These are phyloP conservation scores for Oreamnos americanus DNA, from an alignment of 2,113 vertebrate genomes.

Conservation along the genomic window DNA sequence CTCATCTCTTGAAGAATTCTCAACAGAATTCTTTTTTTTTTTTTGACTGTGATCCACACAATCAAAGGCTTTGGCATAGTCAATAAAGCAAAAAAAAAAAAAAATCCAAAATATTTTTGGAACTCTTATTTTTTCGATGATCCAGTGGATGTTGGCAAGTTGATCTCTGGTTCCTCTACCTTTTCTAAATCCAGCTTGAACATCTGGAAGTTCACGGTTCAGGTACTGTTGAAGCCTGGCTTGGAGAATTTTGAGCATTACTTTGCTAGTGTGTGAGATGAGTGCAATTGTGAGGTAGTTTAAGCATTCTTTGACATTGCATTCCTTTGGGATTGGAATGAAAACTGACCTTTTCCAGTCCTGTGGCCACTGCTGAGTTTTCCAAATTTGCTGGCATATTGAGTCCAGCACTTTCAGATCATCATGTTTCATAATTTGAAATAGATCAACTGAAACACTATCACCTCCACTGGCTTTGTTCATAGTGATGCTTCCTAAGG, in stretches of 20 bases:
- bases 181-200: background rate
- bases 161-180: background rate
- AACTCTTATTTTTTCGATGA: background rate
- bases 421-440: background rate
- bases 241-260: no score
- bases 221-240: no score
- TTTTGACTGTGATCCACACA: background rate
- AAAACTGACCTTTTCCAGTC: background rate
- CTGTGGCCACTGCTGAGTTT: background rate
- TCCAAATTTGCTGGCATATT: background rate
- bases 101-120: background rate
- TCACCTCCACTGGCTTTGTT: background rate
- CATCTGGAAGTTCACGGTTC: rapidly evolving
- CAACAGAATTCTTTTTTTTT: no score
- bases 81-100: background rate
- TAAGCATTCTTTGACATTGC: no score
- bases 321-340: background rate
- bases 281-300: no score
- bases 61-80: background rate
- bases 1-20: background rate
- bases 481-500: background rate
- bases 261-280: no score
- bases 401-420: background rate
- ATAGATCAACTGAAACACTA: background rate
- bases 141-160: background rate